These are phyloP conservation scores for Neoitamus cyanurus DNA, from an alignment of 2,888 invertebrate species.

Conservation along the genomic window DNA sequence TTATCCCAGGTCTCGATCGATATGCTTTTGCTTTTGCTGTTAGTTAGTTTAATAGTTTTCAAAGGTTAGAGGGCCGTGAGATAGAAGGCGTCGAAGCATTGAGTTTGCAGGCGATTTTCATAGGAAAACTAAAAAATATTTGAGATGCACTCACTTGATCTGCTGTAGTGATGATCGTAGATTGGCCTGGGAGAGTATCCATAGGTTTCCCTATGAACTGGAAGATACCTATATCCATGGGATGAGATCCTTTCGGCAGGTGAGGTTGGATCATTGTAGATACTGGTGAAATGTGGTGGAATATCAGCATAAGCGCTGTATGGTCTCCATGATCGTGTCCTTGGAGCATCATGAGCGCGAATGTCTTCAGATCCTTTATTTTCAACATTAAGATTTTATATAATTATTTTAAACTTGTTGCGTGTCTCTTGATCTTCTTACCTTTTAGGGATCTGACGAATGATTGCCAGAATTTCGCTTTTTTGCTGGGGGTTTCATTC, in stretches of 20 bases:
- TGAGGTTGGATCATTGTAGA: slow-evolving; percentile 85
- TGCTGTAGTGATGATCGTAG: slow-evolving; percentile 87
- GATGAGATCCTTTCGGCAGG: slow-evolving; percentile 87
- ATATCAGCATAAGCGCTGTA: slow-evolving; percentile 82
- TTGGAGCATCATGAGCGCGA: slow-evolving; percentile 86
- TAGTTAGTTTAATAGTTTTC: not conserved
- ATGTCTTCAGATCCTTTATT: slow-evolving; percentile 87
- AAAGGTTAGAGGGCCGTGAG: not conserved
- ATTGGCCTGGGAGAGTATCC: slow-evolving; percentile 89
- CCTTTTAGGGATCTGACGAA: slow-evolving; percentile 93
- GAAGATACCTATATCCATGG: slow-evolving; percentile 90
- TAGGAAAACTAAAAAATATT: not conserved
- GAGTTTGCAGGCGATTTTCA: not conserved
- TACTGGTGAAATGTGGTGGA: slow-evolving; percentile 81
- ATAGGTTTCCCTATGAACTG: slow-evolving; percentile 89
- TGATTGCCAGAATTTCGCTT: slow-evolving; percentile 94
- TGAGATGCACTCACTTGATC: slow-evolving; percentile 80
- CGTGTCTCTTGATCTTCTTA: slow-evolving; percentile 62
- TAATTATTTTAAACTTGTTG: not conserved
- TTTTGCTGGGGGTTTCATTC: slow-evolving; percentile 90
- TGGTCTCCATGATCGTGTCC: slow-evolving; percentile 72
- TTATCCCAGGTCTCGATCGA: not conserved
- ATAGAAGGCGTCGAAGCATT: not conserved
- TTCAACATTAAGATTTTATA: slow-evolving; percentile 10
- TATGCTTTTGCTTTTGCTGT: not conserved